These are phyloP conservation scores for Cyclina sinensis DNA, from an alignment of 1,140 invertebrate genomes.

Conservation along the genomic window DNA sequence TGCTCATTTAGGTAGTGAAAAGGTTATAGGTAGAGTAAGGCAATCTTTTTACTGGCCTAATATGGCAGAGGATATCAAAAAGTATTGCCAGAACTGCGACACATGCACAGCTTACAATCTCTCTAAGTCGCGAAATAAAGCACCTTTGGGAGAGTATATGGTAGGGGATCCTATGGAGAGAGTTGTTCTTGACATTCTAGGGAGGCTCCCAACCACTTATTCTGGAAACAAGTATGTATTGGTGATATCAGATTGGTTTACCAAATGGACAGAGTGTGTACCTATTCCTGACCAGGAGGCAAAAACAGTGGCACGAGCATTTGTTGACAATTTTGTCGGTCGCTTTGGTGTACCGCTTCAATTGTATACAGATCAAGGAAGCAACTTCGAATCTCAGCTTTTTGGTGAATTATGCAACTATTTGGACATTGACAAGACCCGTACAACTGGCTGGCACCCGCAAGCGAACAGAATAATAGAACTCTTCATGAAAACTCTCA, in stretches of 20 bases:
- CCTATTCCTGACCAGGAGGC: conserved; percentile 75
- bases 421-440: not conserved
- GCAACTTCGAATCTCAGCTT: not conserved
- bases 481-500: conserved; percentile 2
- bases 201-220: conserved; percentile 70
- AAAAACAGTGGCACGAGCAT: conserved; percentile 78
- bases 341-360: conserved; percentile 30
- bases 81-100: conserved; percentile 7
- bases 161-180: conserved; percentile 63
- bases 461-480: not conserved
- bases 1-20: conserved; percentile 3
- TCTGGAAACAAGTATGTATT: conserved; percentile 76
- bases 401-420: conserved; percentile 9
- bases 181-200: conserved; percentile 71
- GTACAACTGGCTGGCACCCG: not conserved
- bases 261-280: conserved; percentile 73
- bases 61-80: not conserved
- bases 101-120: not conserved
- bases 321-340: conserved; percentile 81
- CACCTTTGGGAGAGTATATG: conserved; percentile 6
- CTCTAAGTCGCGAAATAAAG: not conserved
- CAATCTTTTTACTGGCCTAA: conserved; percentile 17
- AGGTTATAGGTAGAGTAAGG: not conserved
- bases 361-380: conserved; percentile 12
- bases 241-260: conserved; percentile 75